These are phyloP conservation scores for Camponotus vicinus DNA, from an alignment of 1,140 invertebrate species.

Conservation along the genomic window DNA sequence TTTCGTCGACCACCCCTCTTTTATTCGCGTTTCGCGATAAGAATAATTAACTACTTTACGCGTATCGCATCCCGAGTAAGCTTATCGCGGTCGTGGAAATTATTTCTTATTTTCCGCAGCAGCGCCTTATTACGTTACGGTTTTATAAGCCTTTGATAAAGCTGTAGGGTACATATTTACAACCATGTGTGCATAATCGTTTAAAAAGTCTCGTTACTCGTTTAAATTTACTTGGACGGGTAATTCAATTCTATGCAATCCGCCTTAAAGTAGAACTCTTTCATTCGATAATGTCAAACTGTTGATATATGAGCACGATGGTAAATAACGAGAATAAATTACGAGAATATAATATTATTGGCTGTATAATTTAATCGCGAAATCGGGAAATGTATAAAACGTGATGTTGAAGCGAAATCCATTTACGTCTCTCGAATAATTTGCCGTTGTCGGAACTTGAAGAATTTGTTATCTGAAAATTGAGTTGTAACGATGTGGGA, in stretches of 20 bases:
- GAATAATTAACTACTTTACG: slow-evolving; percentile 39
- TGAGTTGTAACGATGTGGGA: not conserved
- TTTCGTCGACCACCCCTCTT: not conserved
- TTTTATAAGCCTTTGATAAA: slow-evolving; percentile 35
- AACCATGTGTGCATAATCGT: not conserved
- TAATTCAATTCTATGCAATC: slow-evolving; percentile 7
- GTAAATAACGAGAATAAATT: slow-evolving; percentile 23
- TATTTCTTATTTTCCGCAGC: slow-evolving; percentile 10
- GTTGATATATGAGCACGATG: not conserved
- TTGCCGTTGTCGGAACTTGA: not conserved
- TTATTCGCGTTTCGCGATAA: slow-evolving; percentile 17
- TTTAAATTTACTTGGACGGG: not conserved
- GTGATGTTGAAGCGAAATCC: not conserved
- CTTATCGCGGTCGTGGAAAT: slow-evolving; percentile 5
- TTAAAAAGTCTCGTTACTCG: slow-evolving; percentile 27
- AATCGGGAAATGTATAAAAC: slow-evolving; percentile 1
- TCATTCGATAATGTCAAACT: slow-evolving; percentile 34
- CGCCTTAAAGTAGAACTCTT: slow-evolving; percentile 1
- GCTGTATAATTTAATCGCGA: slow-evolving; percentile 20
- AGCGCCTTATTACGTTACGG: too few species aligned
- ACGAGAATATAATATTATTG: not conserved
- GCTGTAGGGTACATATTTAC: not conserved
- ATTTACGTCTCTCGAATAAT: slow-evolving; percentile 1
- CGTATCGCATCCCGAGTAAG: not conserved
- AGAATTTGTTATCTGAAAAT: slow-evolving; percentile 24